Base-by-base conservation (phyloP, 2,797 vertebrate genomes). In the Xerus rutilus region DNA sequence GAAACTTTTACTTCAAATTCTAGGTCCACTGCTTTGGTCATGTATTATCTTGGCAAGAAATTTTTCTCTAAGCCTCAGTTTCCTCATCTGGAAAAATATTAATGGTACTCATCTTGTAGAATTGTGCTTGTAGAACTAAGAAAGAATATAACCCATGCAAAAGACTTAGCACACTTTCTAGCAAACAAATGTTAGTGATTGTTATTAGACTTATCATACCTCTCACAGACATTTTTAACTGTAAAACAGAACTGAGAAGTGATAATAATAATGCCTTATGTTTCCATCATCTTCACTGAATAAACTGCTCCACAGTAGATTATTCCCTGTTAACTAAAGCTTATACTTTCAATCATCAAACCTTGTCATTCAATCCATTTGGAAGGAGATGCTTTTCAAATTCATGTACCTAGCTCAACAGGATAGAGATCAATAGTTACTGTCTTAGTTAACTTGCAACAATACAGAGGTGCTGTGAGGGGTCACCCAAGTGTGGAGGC, bases 121-220 rank as follows among this genome's bases (percentile, higher is more conserved):
- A 30, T 2, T 81, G 6, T 32, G 91, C 57, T 57, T 59, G 13
- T 54, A 62, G 78, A 28, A 18, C n/a, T 62, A 65, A 62, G 54
- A 67, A 76, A 43, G 25, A 92, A 23, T 20, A 32, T 10, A 64
- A 57, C 43, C 11, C 45, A 67, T 7, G 43, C 18, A 76, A 90
- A 82, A 74, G 35, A 95, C 73, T 62, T 45, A 13, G 3, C 21
- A 25, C 39, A 49, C 57, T 83, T 86, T 86, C 86, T 47, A 95
- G 49, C 49, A 69, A 91, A 43, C 20, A 85, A 59, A 49, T 5
- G 11, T 52, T 17, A 65, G 18, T 30, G 70, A 12, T 13, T 54
- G 6, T 47, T 54, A 32, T 43, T 4, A 59, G 12, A 28, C 11
- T 12, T 17, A 17, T 4, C 30, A 9, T 3, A 47, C 11, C 15